These are phyloP conservation scores for Hydrotaea cyrtoneurina DNA, from an alignment of 2,888 invertebrate species.

Conservation along the genomic window DNA sequence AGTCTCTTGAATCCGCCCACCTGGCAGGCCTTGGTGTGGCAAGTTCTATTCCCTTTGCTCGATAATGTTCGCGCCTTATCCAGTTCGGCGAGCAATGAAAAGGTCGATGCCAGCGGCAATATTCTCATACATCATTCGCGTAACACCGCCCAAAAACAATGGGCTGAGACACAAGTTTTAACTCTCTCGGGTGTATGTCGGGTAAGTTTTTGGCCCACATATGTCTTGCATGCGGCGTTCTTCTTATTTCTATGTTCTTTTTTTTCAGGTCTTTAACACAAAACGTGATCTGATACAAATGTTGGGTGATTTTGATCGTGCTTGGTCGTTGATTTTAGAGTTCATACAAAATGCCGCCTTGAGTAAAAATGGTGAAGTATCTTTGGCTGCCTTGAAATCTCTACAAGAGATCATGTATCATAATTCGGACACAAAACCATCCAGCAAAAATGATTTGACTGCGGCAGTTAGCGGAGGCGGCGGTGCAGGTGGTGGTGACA, in stretches of 20 bases:
- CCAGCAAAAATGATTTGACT: conserved; percentile 76
- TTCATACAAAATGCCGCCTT: conserved; percentile 96
- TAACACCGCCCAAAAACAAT: conserved; percentile 99
- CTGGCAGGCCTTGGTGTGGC: conserved; percentile 97
- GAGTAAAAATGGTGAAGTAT: conserved; percentile 96
- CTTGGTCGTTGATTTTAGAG: conserved; percentile 95
- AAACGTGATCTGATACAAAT: conserved; percentile 91
- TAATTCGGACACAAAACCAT: conserved; percentile 79
- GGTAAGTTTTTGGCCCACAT: conserved; percentile 81
- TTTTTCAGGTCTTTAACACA: conserved; percentile 87
- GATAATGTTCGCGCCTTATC: conserved; percentile 91
- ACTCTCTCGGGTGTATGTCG: conserved; percentile 95
- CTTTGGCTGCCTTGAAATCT: conserved; percentile 96
- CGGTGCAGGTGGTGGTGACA: conserved; percentile 51
- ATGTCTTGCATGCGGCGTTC: not conserved
- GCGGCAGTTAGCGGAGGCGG: not conserved
- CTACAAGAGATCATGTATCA: conserved; percentile 96
- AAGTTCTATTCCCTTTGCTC: conserved; percentile 96
- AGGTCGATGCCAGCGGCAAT: conserved; percentile 93
- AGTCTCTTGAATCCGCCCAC: conserved; percentile 91
- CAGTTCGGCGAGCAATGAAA: conserved; percentile 85
- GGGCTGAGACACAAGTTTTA: conserved; percentile 98
- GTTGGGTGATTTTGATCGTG: conserved; percentile 94
- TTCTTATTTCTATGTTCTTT: too few species aligned
- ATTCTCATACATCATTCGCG: conserved; percentile 98